Conservation (phyloP, 2,888 invertebrate species). For the Troides oblongomaculatus region DNA sequence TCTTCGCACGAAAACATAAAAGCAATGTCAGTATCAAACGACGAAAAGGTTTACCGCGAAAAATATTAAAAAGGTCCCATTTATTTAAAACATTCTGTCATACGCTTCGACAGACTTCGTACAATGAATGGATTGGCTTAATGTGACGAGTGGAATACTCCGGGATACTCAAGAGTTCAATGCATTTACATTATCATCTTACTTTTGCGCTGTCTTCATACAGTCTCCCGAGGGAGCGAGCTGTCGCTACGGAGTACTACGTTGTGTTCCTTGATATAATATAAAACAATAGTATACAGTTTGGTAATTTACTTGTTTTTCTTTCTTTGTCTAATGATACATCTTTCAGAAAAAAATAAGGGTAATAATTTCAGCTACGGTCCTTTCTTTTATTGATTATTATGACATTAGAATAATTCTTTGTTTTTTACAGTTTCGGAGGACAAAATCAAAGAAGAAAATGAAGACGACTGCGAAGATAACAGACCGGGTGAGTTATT, state of each 20-base stretch:
- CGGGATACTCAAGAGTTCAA: conserved; percentile 46
- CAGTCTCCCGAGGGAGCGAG: conserved; percentile 42
- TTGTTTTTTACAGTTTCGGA: conserved; percentile 16
- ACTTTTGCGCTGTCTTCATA: conserved; percentile 50
- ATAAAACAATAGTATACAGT: conserved; percentile 15
- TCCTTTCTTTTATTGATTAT: no score
- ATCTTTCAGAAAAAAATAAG: no score
- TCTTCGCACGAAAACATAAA: conserved; percentile 11
- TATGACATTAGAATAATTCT: not conserved
- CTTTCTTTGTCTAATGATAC: not conserved
- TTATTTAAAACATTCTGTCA: conserved; percentile 48
- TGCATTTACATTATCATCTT: conserved; percentile 58
- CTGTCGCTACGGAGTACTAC: conserved; percentile 36
- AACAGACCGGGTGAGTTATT: conserved; percentile 28
- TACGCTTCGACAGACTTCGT: conserved; percentile 41
- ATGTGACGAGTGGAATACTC: conserved; percentile 44
- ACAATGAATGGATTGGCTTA: conserved; percentile 45
- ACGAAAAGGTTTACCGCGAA: conserved; percentile 25
- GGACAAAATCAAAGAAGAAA: conserved; percentile 24
- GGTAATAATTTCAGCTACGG: no score
- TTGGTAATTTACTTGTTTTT: conserved; percentile 12
- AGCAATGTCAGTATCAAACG: conserved; percentile 25
- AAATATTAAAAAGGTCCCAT: conserved; percentile 35
- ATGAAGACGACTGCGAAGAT: conserved; percentile 27
- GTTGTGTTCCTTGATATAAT: conserved; percentile 37